These are phyloP conservation scores for Philereme vetulata DNA, from an alignment of 2,888 invertebrate genomes.

Conservation along the genomic window DNA sequence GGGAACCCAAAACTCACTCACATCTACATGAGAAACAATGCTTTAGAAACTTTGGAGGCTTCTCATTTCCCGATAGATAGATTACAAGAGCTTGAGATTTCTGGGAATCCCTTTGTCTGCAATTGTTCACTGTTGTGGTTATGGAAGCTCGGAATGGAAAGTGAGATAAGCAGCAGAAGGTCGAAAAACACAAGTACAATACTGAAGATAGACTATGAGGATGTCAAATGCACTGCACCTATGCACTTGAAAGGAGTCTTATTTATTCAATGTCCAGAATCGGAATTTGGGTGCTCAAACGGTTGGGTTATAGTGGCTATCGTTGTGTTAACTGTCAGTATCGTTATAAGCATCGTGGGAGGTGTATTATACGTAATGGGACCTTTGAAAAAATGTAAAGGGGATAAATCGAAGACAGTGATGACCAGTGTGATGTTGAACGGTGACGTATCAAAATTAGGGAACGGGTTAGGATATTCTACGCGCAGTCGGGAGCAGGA, in stretches of 20 bases:
- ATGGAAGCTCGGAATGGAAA: slow-evolving; percentile 86
- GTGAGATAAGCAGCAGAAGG: slow-evolving; percentile 67
- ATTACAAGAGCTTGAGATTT: slow-evolving; percentile 88
- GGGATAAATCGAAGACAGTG: slow-evolving; percentile 80
- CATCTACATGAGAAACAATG: slow-evolving; percentile 90
- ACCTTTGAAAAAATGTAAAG: slow-evolving; percentile 79
- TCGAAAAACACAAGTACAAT: slow-evolving; percentile 66
- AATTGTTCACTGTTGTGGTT: slow-evolving; percentile 95
- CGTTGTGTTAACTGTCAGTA: slow-evolving; percentile 79
- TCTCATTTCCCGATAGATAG: slow-evolving; percentile 93
- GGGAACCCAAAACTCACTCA: slow-evolving; percentile 91
- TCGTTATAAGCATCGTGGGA: slow-evolving; percentile 79
- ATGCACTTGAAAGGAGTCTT: slow-evolving; percentile 79
- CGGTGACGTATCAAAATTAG: slow-evolving; percentile 78
- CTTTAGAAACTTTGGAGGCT: slow-evolving; percentile 89
- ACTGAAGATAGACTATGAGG: slow-evolving; percentile 82
- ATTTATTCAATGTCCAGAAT: slow-evolving; percentile 84
- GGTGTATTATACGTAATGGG: slow-evolving; percentile 80
- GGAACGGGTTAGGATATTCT: slow-evolving; percentile 78
- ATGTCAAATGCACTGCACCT: slow-evolving; percentile 84
- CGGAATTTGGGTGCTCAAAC: slow-evolving; percentile 85
- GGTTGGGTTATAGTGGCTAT: slow-evolving; percentile 85
- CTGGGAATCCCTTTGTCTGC: slow-evolving; percentile 93
- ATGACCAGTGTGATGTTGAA: slow-evolving; percentile 82
- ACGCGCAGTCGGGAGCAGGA: slow-evolving; percentile 77